Conservation (phyloP, 23 tunicate genomes). For the Halocynthia aurantium region DNA sequence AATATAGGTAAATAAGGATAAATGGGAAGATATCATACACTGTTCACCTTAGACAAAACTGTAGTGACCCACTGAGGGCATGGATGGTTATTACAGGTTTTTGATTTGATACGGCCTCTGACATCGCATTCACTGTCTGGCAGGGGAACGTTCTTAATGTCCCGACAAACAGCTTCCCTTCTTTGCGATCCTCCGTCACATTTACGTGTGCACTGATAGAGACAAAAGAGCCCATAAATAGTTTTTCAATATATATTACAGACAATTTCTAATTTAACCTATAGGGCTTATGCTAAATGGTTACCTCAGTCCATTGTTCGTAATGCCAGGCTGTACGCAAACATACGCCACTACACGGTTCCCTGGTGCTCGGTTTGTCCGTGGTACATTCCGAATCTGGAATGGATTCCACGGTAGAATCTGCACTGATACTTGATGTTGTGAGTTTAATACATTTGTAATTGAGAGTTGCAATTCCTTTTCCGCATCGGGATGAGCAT, state of each 20-base stretch:
- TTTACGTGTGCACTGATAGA: slow-evolving; percentile 48
- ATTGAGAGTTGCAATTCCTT: slow-evolving; percentile 23
- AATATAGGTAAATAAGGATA: too few species aligned
- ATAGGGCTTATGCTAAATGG: neutral
- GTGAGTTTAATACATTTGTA: slow-evolving; percentile 35
- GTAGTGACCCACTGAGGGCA: slow-evolving; percentile 71
- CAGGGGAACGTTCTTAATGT: slow-evolving; percentile 22
- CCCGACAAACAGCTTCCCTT: slow-evolving; percentile 42
- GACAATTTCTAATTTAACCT: neutral
- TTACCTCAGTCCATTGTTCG: slow-evolving; percentile 62
- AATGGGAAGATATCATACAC: too few species aligned
- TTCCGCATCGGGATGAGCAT: slow-evolving; percentile 73
- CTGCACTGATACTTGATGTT: neutral
- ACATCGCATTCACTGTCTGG: slow-evolving; percentile 29
- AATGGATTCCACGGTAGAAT: slow-evolving; percentile 3
- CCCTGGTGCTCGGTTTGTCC: slow-evolving; percentile 38
- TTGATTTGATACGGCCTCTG: slow-evolving; percentile 11
- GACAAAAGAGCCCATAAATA: neutral
- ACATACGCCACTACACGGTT: slow-evolving; percentile 69
- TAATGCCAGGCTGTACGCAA: slow-evolving; percentile 59
- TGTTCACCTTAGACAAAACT: slow-evolving; percentile 8
- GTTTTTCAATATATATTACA: neutral
- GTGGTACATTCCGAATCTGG: slow-evolving; percentile 16
- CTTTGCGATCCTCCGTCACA: slow-evolving; percentile 76
- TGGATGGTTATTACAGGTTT: slow-evolving; percentile 31